phyloP scores from a whole-genome alignment of 37 sponge, comb jelly and placozoan species.

The Haliclona indistincta region DNA sequence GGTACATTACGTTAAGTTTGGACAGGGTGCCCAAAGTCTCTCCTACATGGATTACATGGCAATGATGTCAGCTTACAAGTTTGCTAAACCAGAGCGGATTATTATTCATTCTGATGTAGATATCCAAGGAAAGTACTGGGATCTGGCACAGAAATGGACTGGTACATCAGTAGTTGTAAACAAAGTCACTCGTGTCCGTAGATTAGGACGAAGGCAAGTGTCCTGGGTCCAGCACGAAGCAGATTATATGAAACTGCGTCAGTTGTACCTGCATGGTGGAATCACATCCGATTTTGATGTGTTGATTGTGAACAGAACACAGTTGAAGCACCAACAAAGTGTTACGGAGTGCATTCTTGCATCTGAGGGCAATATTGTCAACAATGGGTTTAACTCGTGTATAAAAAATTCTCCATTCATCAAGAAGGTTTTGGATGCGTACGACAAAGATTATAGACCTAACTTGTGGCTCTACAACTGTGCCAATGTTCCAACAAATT shows the following conservation, averaged over 20 bases:
- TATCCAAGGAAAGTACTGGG: constrained; percentile 5
- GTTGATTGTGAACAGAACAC: neutral
- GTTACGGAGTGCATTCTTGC: constrained; percentile 6
- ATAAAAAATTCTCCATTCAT: constrained; percentile 7
- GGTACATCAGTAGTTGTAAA: constrained; percentile 7
- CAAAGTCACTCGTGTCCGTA: neutral
- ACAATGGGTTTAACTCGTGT: constrained; percentile 3
- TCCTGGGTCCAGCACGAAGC: neutral
- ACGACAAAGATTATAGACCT: neutral
- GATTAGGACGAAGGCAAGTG: neutral
- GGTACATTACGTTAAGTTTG: constrained; percentile 4
- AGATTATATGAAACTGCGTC: constrained; percentile 2
- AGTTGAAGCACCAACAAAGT: neutral
- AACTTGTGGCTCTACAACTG: constrained; percentile 8
- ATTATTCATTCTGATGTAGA: constrained; percentile 5
- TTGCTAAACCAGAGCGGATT: neutral
- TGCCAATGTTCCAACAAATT: neutral
- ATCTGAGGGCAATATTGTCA: constrained; percentile 1
- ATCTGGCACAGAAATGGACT: neutral
- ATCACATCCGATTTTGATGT: constrained; percentile 16
- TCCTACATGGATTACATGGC: constrained; percentile 12
- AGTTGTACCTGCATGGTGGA: constrained; percentile 2
- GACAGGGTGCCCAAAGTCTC: neutral
- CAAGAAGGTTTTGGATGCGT: neutral
- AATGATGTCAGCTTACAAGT: constrained; percentile 28